A percentile compares a stretch with the other conserved stretches of the same genome.
Conservation (phyloP, 1,140 invertebrate genomes). For the Phymorhynchus buccinoides region DNA sequence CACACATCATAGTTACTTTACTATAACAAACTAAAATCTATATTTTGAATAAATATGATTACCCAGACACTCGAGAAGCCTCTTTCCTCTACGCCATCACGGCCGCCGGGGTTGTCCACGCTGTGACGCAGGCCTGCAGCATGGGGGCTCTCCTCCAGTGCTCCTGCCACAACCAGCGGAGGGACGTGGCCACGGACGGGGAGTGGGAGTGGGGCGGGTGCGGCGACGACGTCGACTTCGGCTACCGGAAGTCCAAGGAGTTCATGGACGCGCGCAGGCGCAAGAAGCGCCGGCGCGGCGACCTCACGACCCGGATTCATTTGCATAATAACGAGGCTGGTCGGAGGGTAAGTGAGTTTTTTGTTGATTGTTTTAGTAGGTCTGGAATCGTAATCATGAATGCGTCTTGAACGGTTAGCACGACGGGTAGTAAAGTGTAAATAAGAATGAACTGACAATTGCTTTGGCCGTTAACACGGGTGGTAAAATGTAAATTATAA, state of each 20-base stretch:
- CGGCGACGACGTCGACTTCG: constrained; percentile 94
- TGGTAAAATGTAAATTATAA: too few relatives aligned
- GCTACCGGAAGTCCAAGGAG: constrained; percentile 92
- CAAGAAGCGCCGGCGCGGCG: constrained; percentile 73
- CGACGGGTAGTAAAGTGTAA: too few relatives aligned
- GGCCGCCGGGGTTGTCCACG: constrained; percentile 89
- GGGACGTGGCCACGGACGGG: constrained; percentile 77
- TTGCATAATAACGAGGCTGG: constrained; percentile 73
- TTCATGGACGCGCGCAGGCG: constrained; percentile 91
- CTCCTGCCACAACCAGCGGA: constrained; percentile 65
- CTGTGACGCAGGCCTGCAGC: constrained; percentile 87
- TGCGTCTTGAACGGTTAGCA: too few relatives aligned
- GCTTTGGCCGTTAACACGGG: too few relatives aligned
- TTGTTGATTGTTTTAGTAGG: too few relatives aligned
- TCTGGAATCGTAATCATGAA: too few relatives aligned
- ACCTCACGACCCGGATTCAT: constrained; percentile 68
- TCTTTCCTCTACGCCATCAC: constrained; percentile 92
- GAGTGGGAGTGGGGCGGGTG: constrained; percentile 98
- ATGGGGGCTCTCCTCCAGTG: constrained; percentile 67
- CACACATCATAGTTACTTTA: not conserved
- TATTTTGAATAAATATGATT: constrained; percentile 54
- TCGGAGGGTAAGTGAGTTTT: constrained; percentile 65
- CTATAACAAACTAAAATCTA: not conserved
- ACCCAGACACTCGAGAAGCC: constrained; percentile 87
- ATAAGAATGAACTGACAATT: too few relatives aligned